These are phyloP conservation scores for Prolemur simus DNA, from an alignment of 2,113 vertebrate genomes.

Conservation along the genomic window DNA sequence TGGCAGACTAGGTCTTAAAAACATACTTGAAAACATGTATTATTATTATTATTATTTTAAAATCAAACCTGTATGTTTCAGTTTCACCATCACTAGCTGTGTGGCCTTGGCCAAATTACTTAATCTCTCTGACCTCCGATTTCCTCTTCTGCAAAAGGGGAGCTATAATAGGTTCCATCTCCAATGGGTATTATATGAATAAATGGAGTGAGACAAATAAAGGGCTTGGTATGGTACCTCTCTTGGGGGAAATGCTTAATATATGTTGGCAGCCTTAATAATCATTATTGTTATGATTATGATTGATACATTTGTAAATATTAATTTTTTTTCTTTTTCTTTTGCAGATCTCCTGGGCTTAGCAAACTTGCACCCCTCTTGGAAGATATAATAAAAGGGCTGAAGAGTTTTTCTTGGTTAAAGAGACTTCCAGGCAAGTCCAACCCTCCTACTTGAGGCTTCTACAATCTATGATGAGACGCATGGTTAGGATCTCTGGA, in stretches of 20 bases:
- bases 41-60: not conserved
- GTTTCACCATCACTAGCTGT: not conserved
- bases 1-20: not conserved
- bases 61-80: not conserved
- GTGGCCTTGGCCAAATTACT: not conserved
- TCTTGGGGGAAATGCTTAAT: not conserved
- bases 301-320: not conserved
- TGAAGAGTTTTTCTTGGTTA: not conserved
- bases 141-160: not conserved
- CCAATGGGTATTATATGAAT: not conserved
- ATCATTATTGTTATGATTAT: not conserved
- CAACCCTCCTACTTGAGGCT: not conserved
- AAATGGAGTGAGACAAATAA: not conserved
- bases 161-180: not conserved
- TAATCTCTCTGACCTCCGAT: not conserved
- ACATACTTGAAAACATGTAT: not conserved
- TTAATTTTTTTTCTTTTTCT: not conserved
- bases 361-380: not conserved
- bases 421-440: not conserved
- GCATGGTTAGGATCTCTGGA: not conserved
- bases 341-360: not conserved
- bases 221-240: not conserved
- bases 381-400: not conserved
- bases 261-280: not conserved
- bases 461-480: not conserved